These are phyloP conservation scores for Phoxinus dragarum DNA, from an alignment of 2,797 vertebrate species.

Conservation along the genomic window DNA sequence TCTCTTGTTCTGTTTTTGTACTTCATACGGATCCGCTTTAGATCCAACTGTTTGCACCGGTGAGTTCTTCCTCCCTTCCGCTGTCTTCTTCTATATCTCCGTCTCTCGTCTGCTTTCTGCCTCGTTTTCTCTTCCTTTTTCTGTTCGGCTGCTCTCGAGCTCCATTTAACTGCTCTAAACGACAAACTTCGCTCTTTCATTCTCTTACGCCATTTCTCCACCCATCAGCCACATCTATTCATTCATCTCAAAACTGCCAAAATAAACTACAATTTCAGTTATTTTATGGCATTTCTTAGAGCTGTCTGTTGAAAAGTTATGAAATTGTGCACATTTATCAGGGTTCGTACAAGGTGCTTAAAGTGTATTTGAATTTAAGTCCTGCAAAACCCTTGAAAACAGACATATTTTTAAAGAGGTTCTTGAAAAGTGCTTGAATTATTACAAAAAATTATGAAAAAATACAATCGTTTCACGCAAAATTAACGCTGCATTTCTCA, in stretches of 20 bases:
- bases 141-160: background rate
- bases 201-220: background rate
- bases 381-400: too few relatives aligned
- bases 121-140: conserved; percentile 27
- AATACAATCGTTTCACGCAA: too few relatives aligned
- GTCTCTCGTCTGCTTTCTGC: conserved; percentile 58
- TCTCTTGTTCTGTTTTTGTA: conserved; percentile 90
- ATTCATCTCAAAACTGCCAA: conserved; percentile 19
- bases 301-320: background rate
- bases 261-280: background rate
- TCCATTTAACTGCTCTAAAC: background rate
- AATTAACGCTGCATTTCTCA: too few relatives aligned
- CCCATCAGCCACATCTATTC: conserved; percentile 54
- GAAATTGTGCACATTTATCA: background rate
- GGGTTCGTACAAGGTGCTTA: too few relatives aligned
- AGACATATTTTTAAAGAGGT: too few relatives aligned
- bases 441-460: too few relatives aligned
- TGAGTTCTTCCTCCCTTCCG: conserved; percentile 88
- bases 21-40: conserved; percentile 96
- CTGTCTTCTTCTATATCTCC: conserved; percentile 76
- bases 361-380: too few relatives aligned
- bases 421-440: too few relatives aligned
- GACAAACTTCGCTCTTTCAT: conserved; percentile 1
- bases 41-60: conserved; percentile 99
- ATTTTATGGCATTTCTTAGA: background rate